A percentile compares a stretch with the other conserved stretches of the same genome.
Evolutionary conservation across 2,113 vertebrate species (phyloP).

Genomic region (Promerops cafer): DNA sequence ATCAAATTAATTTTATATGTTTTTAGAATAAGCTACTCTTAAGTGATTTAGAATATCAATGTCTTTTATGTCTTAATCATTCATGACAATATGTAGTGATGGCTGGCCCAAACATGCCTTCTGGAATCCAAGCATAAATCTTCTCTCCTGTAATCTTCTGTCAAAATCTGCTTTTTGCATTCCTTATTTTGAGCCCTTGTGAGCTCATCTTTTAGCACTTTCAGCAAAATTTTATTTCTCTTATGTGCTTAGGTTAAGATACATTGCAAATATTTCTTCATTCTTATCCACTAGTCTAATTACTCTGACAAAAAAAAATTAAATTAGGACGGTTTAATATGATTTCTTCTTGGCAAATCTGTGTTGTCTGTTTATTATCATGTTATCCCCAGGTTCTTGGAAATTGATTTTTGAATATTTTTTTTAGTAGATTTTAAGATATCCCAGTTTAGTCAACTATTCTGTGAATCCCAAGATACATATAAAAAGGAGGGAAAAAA

Average conservation of each 20-base stretch:
- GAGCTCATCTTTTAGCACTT: not conserved
- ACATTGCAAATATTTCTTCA: not conserved
- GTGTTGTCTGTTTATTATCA: constrained; percentile 6
- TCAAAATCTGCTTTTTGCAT: not conserved
- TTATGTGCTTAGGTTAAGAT: not conserved
- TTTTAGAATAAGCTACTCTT: not conserved
- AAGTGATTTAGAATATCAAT: not conserved
- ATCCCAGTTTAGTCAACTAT: not conserved
- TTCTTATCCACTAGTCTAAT: not conserved
- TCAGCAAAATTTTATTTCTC: not conserved
- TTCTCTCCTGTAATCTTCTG: not conserved
- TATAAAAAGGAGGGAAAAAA: not conserved
- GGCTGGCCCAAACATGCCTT: not conserved
- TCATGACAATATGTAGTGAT: not conserved
- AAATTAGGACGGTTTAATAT: not conserved
- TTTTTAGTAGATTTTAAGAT: not conserved
- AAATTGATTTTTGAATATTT: constrained; percentile 14
- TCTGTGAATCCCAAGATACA: not conserved
- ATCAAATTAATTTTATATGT: not conserved
- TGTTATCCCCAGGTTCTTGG: not conserved
- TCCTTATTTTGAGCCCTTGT: not conserved
- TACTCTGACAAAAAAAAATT: not conserved
- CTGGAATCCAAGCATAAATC: not conserved
- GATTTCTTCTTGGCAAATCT: constrained; percentile 17
- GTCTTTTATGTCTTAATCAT: not conserved